These are phyloP conservation scores for Ochropleura plecta DNA, from an alignment of 2,888 invertebrate species.

Conservation along the genomic window DNA sequence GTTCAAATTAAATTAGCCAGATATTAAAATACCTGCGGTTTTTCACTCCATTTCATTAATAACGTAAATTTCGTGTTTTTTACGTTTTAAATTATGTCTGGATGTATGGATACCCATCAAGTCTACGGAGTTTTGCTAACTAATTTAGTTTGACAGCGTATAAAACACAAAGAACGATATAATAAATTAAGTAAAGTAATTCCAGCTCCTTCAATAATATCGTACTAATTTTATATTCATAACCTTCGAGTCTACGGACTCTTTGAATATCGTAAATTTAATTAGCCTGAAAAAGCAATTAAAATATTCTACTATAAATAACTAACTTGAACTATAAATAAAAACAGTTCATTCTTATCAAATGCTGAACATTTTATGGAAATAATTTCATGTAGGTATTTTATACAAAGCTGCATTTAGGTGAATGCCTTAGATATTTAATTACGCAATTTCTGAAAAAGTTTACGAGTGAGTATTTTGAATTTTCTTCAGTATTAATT, in stretches of 20 bases:
- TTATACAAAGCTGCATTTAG: background rate
- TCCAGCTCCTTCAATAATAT: background rate
- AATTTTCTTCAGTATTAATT: background rate
- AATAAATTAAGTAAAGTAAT: background rate
- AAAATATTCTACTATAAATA: slow-evolving; percentile 28
- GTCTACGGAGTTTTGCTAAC: background rate
- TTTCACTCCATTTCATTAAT: background rate
- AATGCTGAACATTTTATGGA: slow-evolving; percentile 19
- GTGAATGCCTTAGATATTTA: slow-evolving; percentile 10
- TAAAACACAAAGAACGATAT: background rate
- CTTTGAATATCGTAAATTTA: background rate
- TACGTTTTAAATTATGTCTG: background rate
- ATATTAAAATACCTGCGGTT: background rate
- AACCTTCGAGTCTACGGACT: background rate
- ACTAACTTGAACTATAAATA: background rate
- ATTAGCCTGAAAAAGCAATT: slow-evolving; percentile 10
- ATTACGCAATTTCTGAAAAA: slow-evolving; percentile 2
- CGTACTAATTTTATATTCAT: background rate
- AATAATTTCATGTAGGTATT: slow-evolving; percentile 13
- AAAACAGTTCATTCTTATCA: background rate
- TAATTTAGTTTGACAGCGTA: background rate
- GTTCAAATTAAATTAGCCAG: too few species aligned
- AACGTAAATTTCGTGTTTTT: background rate
- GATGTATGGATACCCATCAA: background rate
- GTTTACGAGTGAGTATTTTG: background rate